These are phyloP conservation scores for Notodonta dromedarius DNA, from an alignment of 2,888 invertebrate genomes.

Conservation along the genomic window DNA sequence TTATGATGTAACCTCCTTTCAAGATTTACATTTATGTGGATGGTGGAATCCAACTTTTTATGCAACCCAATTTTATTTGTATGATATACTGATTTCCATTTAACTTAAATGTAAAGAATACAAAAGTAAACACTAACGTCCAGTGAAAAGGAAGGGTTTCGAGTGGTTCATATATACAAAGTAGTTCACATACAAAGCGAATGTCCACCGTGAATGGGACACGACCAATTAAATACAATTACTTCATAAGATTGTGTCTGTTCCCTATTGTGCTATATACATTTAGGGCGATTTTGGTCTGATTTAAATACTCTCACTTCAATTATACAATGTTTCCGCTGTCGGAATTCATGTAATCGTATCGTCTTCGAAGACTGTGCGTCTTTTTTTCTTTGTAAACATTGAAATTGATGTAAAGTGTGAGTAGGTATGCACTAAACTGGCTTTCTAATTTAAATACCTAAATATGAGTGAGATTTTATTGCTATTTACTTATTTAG, in stretches of 20 bases:
- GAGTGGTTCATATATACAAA: constrained; percentile 9
- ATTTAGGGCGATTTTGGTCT: constrained; percentile 47
- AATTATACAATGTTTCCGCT: constrained; percentile 52
- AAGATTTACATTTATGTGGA: background rate
- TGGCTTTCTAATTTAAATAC: too few relatives aligned
- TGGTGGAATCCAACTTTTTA: too few relatives aligned
- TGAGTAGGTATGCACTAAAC: too few relatives aligned
- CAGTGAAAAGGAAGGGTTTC: constrained; percentile 21
- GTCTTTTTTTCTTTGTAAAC: too few relatives aligned
- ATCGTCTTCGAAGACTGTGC: background rate
- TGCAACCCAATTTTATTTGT: too few relatives aligned
- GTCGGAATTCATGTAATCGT: constrained; percentile 13
- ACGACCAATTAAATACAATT: constrained; percentile 65
- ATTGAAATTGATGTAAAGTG: too few relatives aligned
- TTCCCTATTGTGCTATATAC: constrained; percentile 50
- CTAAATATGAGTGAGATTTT: too few relatives aligned
- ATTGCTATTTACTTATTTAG: too few relatives aligned
- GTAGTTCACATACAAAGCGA: constrained; percentile 27
- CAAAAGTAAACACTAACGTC: constrained; percentile 1
- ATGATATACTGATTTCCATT: background rate
- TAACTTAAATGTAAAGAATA: background rate
- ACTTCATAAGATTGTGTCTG: constrained; percentile 50
- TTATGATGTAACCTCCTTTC: background rate
- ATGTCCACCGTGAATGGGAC: constrained; percentile 50
- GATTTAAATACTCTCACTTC: constrained; percentile 49